phyloP scores from a whole-genome alignment of 2,888 invertebrate genomes.

The Spilarctia lutea region DNA sequence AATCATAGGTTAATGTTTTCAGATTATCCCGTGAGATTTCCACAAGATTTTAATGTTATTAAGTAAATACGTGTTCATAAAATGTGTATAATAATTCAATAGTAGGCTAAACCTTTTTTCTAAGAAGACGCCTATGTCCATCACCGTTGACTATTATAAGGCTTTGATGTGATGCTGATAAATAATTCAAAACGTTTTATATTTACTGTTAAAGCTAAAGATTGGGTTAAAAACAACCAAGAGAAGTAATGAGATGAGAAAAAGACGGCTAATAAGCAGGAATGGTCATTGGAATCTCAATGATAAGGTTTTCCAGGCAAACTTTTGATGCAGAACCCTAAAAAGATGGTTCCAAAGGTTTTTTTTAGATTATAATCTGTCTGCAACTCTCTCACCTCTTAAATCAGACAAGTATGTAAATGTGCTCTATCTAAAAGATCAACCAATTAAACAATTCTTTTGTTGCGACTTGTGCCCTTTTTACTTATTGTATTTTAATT shows the following conservation, averaged over 20 bases:
- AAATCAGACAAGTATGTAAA: slow-evolving; percentile 30
- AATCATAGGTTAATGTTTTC: not conserved
- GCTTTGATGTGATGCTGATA: too few relatives aligned
- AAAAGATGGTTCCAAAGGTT: not conserved
- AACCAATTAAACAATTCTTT: slow-evolving; percentile 66
- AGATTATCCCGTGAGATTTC: not conserved
- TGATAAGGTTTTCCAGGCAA: not conserved
- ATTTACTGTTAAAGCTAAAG: too few relatives aligned
- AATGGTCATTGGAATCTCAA: too few relatives aligned
- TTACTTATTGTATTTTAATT: slow-evolving; percentile 51
- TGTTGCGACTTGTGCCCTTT: slow-evolving; percentile 71
- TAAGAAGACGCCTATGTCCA: too few relatives aligned
- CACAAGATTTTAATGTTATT: too few relatives aligned
- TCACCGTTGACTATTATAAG: too few relatives aligned
- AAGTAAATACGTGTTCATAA: too few relatives aligned
- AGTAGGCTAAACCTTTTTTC: too few relatives aligned
- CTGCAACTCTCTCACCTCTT: slow-evolving; percentile 42
- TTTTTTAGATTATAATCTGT: slow-evolving; percentile 2
- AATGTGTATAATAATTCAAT: too few relatives aligned
- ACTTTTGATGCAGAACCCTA: not conserved
- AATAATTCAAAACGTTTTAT: too few relatives aligned
- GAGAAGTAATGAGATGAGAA: not conserved
- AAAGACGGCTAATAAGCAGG: too few relatives aligned
- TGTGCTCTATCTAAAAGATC: slow-evolving; percentile 57
- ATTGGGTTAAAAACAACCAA: not conserved